These are phyloP conservation scores for Lagocephalus sceleratus DNA, from an alignment of 2,797 vertebrate genomes.

Conservation along the genomic window DNA sequence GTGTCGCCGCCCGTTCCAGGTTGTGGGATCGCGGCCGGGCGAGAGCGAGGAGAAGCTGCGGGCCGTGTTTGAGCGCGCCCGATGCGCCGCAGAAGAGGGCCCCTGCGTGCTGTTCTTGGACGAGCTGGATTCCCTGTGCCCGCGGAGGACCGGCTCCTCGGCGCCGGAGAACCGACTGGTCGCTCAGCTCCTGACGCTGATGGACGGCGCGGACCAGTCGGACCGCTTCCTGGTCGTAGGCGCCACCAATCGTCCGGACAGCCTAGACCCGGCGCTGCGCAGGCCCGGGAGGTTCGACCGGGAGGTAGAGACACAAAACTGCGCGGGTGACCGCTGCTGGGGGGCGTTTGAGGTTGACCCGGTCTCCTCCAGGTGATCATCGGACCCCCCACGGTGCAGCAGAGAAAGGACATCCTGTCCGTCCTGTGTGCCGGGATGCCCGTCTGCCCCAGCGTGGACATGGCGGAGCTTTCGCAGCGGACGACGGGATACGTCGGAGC, in stretches of 20 bases:
- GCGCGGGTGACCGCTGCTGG: too few species aligned
- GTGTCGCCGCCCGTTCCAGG: constrained; percentile 28
- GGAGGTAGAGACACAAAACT: constrained; percentile 77
- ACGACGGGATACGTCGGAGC: constrained; percentile 91
- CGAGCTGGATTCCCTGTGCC: constrained; percentile 89
- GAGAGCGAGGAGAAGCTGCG: constrained; percentile 90
- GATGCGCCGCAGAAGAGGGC: constrained; percentile 72
- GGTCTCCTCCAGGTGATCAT: constrained; percentile 79
- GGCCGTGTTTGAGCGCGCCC: constrained; percentile 78
- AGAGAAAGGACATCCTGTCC: constrained; percentile 84
- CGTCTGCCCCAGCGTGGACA: constrained; percentile 68
- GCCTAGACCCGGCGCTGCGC: constrained; percentile 87
- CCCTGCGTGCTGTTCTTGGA: constrained; percentile 90
- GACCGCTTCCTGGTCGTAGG: constrained; percentile 82
- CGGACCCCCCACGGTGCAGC: constrained; percentile 83
- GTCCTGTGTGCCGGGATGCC: constrained; percentile 82
- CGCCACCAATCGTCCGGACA: constrained; percentile 87
- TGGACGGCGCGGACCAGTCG: constrained; percentile 80
- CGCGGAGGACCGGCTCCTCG: constrained; percentile 71
- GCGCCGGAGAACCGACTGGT: constrained; percentile 86
- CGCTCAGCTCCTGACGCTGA: constrained; percentile 90
- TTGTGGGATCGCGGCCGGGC: constrained; percentile 87
- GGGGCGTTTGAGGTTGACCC: too few species aligned
- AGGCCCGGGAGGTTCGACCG: constrained; percentile 92
- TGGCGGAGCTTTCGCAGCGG: constrained; percentile 81